Percentiles rank a stretch among this genome's conserved stretches.
phyloP scores from a whole-genome alignment of 2,797 vertebrate genomes.

The Crocidura indochinensis region DNA sequence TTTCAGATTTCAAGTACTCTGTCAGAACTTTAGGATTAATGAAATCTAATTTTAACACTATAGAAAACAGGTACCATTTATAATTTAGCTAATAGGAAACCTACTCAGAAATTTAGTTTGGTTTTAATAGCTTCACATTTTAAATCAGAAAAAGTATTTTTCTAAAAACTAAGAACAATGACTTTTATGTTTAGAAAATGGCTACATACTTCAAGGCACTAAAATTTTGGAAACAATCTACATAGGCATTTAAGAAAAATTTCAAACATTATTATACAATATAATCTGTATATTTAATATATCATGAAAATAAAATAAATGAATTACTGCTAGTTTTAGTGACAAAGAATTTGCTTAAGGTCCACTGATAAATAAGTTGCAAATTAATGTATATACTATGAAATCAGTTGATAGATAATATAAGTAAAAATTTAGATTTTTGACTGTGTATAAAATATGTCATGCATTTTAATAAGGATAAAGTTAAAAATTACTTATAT shows the following conservation, averaged over 20 bases:
- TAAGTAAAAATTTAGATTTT: not conserved
- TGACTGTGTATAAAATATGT: not conserved
- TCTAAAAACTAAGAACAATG: not conserved
- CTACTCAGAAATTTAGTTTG: not conserved
- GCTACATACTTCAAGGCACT: not conserved
- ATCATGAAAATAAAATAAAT: not conserved
- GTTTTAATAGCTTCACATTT: conserved; percentile 38
- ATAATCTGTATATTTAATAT: not conserved
- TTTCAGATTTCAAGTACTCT: conserved; percentile 33
- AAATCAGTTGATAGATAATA: not conserved
- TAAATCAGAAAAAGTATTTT: not conserved
- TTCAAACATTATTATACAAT: conserved; percentile 15
- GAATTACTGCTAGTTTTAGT: not conserved
- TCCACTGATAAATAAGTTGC: not conserved
- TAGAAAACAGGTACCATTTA: conserved; percentile 20
- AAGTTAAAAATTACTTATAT: not conserved
- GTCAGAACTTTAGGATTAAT: not conserved
- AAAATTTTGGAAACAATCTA: conserved; percentile 26
- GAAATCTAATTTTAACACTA: not conserved
- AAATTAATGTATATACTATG: not conserved
- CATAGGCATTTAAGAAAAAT: not conserved
- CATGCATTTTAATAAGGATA: not conserved
- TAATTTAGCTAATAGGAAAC: conserved; percentile 24
- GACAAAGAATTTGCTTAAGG: not conserved
- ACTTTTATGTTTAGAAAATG: not conserved